Base-by-base conservation (phyloP, 2,797 vertebrate species). In the Benthosema pterotum region DNA sequence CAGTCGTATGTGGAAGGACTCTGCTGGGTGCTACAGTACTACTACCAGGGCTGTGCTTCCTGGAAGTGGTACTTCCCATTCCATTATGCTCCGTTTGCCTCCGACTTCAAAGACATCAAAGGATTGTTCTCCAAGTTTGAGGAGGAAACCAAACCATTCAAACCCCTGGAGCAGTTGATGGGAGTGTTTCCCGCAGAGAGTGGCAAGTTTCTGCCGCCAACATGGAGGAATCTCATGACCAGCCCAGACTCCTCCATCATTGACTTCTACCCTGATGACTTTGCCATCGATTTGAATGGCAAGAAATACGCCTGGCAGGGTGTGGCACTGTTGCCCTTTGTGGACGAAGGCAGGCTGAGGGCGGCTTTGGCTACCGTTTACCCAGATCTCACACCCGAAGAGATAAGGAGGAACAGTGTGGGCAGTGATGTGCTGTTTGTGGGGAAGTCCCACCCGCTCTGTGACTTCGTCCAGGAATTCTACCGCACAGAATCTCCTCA, bases 51-150 rank as follows among this genome's bases (percentile, higher is more conserved):
- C 58, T 99, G 98, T 50, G 96, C 96, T 1, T 99, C 98, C 70
- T 99, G 98, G 98, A 96, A 99, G 87, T 99, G 98, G 98, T 99
- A 95, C 78, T 99, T 98, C 77, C 97, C 97, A 0, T 99, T 99
- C 73, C 97, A 99, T 90, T 99, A 99, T 8, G 97, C 98, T 0
- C 98, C 98, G 0, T 99, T 99, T 48, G 98, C 98, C 71, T 99
- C 98, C 0, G 97, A 99, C 88, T 99, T 99, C 63, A 96, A 96
- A 88, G 94, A 95, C 65, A 96, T 99, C 80, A 92, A 94, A 67
- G 95, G 85, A 9, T 86, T 99, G 94, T 94, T 95, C 72, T 91
- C 83, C 0, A 96, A 98, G 0, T 99, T 99, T 22, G 97, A 98
- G 84, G 95, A 84, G 55, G 93, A 83, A 18, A 99, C 98, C 68